A percentile compares a stretch with the other conserved stretches of the same genome.
Conservation (phyloP, 2,888 invertebrate species). For the Lochmaea capreae region DNA sequence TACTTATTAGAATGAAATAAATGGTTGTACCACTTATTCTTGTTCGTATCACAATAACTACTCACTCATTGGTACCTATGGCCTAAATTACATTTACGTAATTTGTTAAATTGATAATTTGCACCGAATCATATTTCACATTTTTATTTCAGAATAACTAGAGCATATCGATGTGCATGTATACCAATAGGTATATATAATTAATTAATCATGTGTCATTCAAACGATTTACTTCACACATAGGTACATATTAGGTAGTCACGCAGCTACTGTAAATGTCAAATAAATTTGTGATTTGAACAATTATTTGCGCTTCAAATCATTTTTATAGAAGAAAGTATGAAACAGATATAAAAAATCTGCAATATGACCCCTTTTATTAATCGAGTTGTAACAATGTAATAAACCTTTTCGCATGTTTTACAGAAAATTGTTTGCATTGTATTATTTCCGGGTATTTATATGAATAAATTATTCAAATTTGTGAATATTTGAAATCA, state of each 20-base stretch:
- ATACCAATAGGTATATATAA: neutral
- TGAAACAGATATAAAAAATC: neutral
- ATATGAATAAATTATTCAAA: neutral
- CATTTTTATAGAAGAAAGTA: neutral
- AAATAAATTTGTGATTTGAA: neutral
- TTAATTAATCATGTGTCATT: neutral
- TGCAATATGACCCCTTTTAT: neutral
- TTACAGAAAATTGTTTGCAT: neutral
- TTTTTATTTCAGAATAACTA: too few relatives aligned
- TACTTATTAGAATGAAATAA: too few relatives aligned
- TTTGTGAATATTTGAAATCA: neutral
- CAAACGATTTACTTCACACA: too few relatives aligned
- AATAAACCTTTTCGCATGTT: neutral
- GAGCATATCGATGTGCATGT: neutral
- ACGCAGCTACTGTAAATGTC: too few relatives aligned
- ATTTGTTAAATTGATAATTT: too few relatives aligned
- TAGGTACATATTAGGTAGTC: too few relatives aligned
- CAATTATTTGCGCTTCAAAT: neutral
- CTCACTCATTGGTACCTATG: too few relatives aligned
- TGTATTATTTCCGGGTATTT: neutral
- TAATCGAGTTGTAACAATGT: neutral
- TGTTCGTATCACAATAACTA: too few relatives aligned
- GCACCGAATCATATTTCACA: too few relatives aligned
- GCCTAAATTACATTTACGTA: too few relatives aligned
- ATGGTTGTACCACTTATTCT: too few relatives aligned